Conservation (phyloP, 2,888 invertebrate species). For the Trachelus tabidus region DNA sequence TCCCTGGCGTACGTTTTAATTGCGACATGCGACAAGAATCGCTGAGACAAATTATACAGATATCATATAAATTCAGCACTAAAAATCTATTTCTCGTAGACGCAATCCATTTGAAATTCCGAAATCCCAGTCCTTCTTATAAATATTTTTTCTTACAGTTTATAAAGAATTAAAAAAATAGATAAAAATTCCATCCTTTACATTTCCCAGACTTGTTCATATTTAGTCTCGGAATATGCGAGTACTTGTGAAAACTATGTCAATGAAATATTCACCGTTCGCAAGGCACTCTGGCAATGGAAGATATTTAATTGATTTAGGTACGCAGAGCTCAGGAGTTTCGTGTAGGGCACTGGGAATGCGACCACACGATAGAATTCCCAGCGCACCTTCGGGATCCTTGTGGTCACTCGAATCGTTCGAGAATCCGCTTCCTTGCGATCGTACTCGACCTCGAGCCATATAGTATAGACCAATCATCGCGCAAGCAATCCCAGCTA, state of each 20-base stretch:
- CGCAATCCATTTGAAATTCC: background rate
- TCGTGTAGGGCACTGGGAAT: conserved; percentile 47
- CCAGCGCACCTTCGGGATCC: conserved; percentile 40
- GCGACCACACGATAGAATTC: conserved; percentile 51
- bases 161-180: background rate
- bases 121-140: background rate
- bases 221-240: background rate
- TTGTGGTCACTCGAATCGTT: conserved; percentile 44
- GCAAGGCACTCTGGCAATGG: conserved; percentile 28
- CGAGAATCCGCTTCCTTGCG: conserved; percentile 22
- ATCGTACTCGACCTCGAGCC: background rate
- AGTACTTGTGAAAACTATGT: conserved; percentile 27
- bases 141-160: background rate
- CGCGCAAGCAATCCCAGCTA: background rate
- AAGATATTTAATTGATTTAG: conserved; percentile 59
- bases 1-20: conserved; percentile 12
- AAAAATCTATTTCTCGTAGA: background rate
- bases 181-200: background rate
- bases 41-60: background rate
- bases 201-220: background rate
- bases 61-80: background rate
- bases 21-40: conserved; percentile 2
- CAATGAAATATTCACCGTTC: conserved; percentile 20
- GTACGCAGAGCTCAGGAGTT: conserved; percentile 41
- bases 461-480: background rate